Evolutionary conservation across 2,797 vertebrate genomes (phyloP).

Genomic region (Coranthus polyacanthus): DNA sequence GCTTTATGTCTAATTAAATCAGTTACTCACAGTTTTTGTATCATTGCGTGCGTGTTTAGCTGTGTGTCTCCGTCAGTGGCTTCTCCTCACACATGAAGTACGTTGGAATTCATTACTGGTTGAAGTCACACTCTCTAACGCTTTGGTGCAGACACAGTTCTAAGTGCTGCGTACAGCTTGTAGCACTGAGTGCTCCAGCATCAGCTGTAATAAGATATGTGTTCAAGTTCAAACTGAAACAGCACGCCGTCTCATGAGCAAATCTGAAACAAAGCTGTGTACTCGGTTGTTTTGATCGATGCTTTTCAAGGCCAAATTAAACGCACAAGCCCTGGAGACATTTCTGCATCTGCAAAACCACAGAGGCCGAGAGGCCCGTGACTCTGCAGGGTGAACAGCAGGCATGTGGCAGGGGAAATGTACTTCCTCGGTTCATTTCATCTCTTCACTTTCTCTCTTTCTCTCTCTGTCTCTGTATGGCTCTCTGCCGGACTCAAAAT

Average conservation of each 20-base stretch:
- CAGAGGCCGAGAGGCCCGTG: conserved; percentile 50
- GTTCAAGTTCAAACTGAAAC: conserved; percentile 57
- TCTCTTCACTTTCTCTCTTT: conserved; percentile 18
- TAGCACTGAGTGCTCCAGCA: conserved; percentile 31
- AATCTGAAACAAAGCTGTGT: conserved; percentile 64
- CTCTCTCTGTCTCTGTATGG: conserved; percentile 26
- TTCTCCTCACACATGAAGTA: conserved; percentile 15
- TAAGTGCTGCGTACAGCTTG: conserved; percentile 38
- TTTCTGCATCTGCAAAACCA: conserved; percentile 58
- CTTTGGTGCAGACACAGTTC: conserved; percentile 16
- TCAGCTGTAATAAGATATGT: conserved; percentile 55
- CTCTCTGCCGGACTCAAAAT: conserved; percentile 45
- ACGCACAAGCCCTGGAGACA: conserved; percentile 51
- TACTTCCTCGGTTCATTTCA: conserved; percentile 70
- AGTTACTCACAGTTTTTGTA: conserved; percentile 5
- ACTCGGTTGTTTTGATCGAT: conserved; percentile 58
- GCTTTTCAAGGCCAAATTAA: conserved; percentile 66
- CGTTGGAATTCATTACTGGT: conserved; percentile 25
- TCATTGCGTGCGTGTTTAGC: background rate
- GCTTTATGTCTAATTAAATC: conserved; percentile 7
- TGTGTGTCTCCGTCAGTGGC: background rate
- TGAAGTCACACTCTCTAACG: conserved; percentile 31
- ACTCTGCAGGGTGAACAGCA: conserved; percentile 57
- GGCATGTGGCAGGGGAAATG: conserved; percentile 60
- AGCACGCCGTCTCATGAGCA: conserved; percentile 48